These are phyloP conservation scores for Acrocephalus arundinaceus DNA, from an alignment of 2,113 vertebrate species.

Conservation along the genomic window DNA sequence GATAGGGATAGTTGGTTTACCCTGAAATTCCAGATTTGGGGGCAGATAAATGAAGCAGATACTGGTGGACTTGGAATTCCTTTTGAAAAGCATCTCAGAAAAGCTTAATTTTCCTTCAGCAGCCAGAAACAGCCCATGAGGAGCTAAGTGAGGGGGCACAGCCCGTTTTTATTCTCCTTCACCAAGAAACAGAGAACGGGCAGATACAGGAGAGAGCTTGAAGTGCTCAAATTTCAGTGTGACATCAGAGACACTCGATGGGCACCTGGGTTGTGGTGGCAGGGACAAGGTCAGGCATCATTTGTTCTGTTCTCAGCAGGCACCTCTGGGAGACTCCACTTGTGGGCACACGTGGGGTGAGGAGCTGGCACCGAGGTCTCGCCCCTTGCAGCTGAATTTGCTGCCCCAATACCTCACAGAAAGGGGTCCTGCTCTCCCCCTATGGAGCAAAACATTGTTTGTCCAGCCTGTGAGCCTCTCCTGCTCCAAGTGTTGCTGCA, in stretches of 20 bases:
- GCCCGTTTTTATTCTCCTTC: not conserved
- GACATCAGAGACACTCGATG: rapidly evolving
- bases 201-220: not conserved
- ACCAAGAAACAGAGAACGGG: no score
- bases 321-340: rapidly evolving
- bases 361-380: not conserved
- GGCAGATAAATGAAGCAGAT: not conserved
- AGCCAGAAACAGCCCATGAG: not conserved
- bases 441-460: not conserved
- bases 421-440: not conserved
- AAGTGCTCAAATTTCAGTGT: rapidly evolving
- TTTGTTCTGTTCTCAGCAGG: not conserved
- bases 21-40: not conserved
- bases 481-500: not conserved
- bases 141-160: not conserved
- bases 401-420: not conserved
- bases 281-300: not conserved
- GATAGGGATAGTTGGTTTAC: not conserved
- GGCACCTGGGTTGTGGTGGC: not conserved
- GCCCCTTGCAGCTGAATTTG: not conserved
- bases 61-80: not conserved
- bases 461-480: rapidly evolving
- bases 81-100: not conserved
- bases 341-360: rapidly evolving
- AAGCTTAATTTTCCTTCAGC: not conserved